Evolutionary conservation across 1,140 invertebrate species (phyloP), one percentile per base, ranked within the genome.

Genomic region (Periplaneta americana): DNA sequence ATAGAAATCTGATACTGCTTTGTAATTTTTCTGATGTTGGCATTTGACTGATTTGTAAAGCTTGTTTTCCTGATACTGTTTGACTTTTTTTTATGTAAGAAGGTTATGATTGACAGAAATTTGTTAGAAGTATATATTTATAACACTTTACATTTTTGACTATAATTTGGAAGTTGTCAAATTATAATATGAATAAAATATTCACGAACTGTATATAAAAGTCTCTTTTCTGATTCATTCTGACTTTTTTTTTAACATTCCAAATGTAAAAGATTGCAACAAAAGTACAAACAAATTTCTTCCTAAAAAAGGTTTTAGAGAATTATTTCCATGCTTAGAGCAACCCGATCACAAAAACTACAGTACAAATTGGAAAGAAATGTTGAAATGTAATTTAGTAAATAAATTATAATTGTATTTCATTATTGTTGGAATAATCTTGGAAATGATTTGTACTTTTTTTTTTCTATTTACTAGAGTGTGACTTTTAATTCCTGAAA

Each of bases 261-360:
- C 79, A 74, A 77, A 18, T 79, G 66, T 34, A 34, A 32, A 34
- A 34, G 5, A 74, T 66, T 66, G 48, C 48, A 39, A 78, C 35
- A 78, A 78, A 39, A 80, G 79, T 80, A 81, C 80, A 48, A 76
- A 78, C 33, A 78, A 37, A 78, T 78, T 28, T 78, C 76, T 78
- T 78, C 76, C 76, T 6, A 36, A n/a, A 39, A 31, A 32, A 39
- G 22, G 5, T 78, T 78, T 36, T 78, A 36, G 28, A n/a, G 34
- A 78, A 78, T 78, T 5, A 9, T 36, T 78, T 34, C 28, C 17
- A 78, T 78, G 34, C n/a, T 78, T 36, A 78, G 76, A 35, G 76
- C 76, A 78, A 36, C 76, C 28, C 22, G 34, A 34, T 39, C 34
- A 34, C 33, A 36, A 36, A 75, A 36, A 36, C 34, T 31, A 35